phyloP scores from a whole-genome alignment of 2,888 invertebrate species.

The Parapristionchus giblindavisi region DNA sequence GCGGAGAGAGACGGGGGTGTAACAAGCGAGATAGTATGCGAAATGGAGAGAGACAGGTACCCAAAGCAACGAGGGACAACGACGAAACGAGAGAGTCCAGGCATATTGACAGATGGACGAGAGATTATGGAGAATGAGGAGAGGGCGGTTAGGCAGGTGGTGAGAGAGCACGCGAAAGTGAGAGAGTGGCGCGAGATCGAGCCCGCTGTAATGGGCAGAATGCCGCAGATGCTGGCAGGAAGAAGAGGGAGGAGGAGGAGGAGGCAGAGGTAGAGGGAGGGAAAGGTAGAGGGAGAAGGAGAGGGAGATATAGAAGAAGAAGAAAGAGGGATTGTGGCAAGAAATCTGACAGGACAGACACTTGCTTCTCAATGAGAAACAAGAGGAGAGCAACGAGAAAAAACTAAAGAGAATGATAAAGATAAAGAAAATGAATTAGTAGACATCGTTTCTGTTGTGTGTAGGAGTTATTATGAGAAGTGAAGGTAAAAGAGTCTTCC shows the following conservation, averaged over 20 bases:
- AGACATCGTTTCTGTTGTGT: too few species aligned
- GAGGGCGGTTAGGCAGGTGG: neutral
- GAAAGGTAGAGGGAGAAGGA: neutral
- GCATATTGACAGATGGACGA: neutral
- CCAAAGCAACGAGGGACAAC: too few species aligned
- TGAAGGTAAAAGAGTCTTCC: too few species aligned
- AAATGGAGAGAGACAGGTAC: constrained; percentile 14
- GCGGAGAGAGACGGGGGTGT: constrained; percentile 20
- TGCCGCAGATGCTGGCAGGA: constrained; percentile 14
- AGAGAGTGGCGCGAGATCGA: neutral
- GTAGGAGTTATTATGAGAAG: too few species aligned
- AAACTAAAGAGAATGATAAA: too few species aligned
- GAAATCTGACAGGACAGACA: too few species aligned
- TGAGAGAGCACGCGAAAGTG: neutral
- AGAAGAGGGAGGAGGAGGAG: neutral
- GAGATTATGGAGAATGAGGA: neutral
- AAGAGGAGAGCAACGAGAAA: too few species aligned
- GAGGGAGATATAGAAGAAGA: neutral
- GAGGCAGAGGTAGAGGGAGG: neutral
- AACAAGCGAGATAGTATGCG: neutral
- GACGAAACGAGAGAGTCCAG: constrained; percentile 26
- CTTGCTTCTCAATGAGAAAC: too few species aligned
- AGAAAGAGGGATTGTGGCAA: too few species aligned
- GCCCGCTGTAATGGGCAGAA: constrained; percentile 14
- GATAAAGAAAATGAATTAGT: too few species aligned